Evolutionary conservation across 2,888 invertebrate species (phyloP).

Genomic region (Dynastes tityus): DNA sequence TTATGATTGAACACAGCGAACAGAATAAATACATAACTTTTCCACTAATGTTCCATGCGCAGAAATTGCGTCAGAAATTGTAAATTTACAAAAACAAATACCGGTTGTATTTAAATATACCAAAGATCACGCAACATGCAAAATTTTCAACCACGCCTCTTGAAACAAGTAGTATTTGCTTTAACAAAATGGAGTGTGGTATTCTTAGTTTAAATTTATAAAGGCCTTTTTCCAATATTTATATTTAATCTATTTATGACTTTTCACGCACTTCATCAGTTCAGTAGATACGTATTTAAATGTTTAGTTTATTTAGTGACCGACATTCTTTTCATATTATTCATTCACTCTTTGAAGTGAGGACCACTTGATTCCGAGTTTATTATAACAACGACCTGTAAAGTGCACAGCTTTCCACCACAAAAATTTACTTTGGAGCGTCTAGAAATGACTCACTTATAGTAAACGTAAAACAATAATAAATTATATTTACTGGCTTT

Average conservation of each 20-base stretch:
- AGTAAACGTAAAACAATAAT: background rate
- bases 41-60: too few relatives aligned
- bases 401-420: background rate
- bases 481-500: too few relatives aligned
- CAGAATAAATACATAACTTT: background rate
- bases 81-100: too few relatives aligned
- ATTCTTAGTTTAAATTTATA: background rate
- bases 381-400: slow-evolving; percentile 14
- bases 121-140: too few relatives aligned
- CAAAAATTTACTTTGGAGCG: background rate
- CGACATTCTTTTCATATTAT: slow-evolving; percentile 12
- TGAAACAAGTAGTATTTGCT: too few relatives aligned
- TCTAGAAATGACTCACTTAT: background rate
- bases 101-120: too few relatives aligned
- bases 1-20: slow-evolving; percentile 9
- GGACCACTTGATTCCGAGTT: background rate
- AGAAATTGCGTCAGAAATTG: too few relatives aligned
- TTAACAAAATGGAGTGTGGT: background rate
- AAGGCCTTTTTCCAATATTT: background rate
- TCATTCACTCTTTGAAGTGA: slow-evolving; percentile 8
- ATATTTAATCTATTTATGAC: background rate
- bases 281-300: slow-evolving; percentile 1
- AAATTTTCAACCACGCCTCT: too few relatives aligned
- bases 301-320: slow-evolving; percentile 2
- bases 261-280: background rate